Evolutionary conservation across 1,140 invertebrate species (phyloP), one percentile per base, ranked within the genome.

Genomic region (Drosophila quadrilineata): DNA sequence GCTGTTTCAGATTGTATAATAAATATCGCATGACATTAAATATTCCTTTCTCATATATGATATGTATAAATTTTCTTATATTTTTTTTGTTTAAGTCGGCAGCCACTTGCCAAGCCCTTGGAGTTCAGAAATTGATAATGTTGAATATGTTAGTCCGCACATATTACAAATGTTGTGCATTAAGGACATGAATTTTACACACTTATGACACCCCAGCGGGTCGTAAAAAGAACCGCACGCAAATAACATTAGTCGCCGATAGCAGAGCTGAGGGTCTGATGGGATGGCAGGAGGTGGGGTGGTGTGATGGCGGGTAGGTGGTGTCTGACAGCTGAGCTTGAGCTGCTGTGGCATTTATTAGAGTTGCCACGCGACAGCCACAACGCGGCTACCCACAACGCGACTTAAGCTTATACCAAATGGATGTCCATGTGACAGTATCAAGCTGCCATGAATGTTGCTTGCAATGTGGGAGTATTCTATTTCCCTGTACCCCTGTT

Each of bases 91-190:
- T 53, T 40, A 45, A 26, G 41, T 31, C 8, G 9, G 31, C n/a
- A n/a, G n/a, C 36, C 36, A 9, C 21, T 19, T n/a, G 16, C 16
- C n/a, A 12, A 6, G 16, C 22, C n/a, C 40, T 52, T 10, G 17
- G 29, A 33, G 54, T 43, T 63, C 9, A 45, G 41, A 29, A 65
- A 69, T 72, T 60, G 49, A 69, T 65, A 60, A 73, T 70, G 52
- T 38, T 31, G 52, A 40, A 54, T 68, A 56, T 69, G 35, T 29
- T 48, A 33, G 68, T 17, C 56, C 38, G 35, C 40, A 60, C 48
- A 69, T 68, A 66, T 82, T 76, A 76, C 76, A 84, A 82, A 84
- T 80, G 72, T 84, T 80, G 72, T 80, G 72, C 77, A 82, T 82
- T 84, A 82, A 62, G 69, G 56, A 60, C 77, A 82, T 82, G 66